Base-by-base conservation (phyloP, 1,140 invertebrate genomes). In the Drosophila orena region DNA sequence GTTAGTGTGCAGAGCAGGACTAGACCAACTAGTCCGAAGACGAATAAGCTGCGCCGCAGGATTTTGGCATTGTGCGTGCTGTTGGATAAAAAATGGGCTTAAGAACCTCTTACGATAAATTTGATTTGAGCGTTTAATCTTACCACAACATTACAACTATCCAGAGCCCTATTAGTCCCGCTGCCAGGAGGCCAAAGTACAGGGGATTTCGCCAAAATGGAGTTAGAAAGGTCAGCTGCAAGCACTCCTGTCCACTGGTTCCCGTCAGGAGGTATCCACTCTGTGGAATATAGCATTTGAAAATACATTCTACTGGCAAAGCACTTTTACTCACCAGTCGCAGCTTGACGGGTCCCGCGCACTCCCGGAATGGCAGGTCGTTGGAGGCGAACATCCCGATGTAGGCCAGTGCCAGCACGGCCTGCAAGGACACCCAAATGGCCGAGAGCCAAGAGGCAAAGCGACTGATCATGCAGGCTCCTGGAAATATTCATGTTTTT, bases 71-170 rank as follows among this genome's bases (percentile, higher is more conserved):
- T 92, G 58, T 92, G 91, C 0, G 92, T 92, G 68, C 92, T 92
- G 27, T 7, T 66, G 60, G 30, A 0, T 46, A 11, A 24, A 12
- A 2, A 46, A 20, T 8, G 24, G 3, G 42, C 14, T 24, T 1
- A 61, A 68, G n/a, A 15, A 49, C 8, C 35, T 34, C 3, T 1
- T 30, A 30, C 7, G 1, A 30, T 2, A 30, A 30, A 30, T 10
- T 7, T 3, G 0, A 8, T 30, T 10, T 30, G 3, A 7, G 7
- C 30, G 8, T 10, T 10, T 8, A 8, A 30, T 30, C 91, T 59
- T 69, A 92, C 92, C 91, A 92, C 59, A 92, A 60, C 91, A 92
- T 92, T 22, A 91, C 81, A 40, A 92, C 77, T 59, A 92, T 91
- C 92, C 92, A 92, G 17, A 92, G 57, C 4, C 81, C 79, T 50